These are phyloP conservation scores for Collichthys lucidus DNA, from an alignment of 2,113 vertebrate genomes.

Conservation along the genomic window DNA sequence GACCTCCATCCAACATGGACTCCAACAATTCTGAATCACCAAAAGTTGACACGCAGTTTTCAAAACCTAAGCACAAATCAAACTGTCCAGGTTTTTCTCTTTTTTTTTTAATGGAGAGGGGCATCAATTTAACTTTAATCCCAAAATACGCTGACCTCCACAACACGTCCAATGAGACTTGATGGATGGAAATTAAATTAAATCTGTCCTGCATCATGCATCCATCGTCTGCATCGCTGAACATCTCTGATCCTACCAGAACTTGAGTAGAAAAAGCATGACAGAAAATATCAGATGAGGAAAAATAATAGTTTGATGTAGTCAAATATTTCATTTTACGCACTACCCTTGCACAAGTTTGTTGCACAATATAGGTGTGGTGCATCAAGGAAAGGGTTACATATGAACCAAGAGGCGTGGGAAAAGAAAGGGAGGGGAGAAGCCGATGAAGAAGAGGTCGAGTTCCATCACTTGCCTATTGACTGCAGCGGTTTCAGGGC, in stretches of 20 bases:
- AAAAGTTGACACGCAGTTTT: background rate
- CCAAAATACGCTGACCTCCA: background rate
- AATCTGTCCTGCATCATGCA: too few species aligned
- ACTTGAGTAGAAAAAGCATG: background rate
- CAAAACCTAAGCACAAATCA: background rate
- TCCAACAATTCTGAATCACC: background rate
- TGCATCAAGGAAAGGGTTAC: background rate
- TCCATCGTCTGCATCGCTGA: background rate
- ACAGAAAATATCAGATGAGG: background rate
- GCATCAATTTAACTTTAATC: background rate
- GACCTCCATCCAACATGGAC: background rate
- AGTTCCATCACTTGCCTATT: conserved; percentile 38
- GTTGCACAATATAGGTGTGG: background rate
- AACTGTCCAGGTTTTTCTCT: too few species aligned
- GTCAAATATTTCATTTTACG: background rate
- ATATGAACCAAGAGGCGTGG: background rate
- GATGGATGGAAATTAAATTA: background rate
- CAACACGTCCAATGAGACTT: background rate
- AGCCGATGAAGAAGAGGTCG: background rate
- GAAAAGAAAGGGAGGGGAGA: background rate
- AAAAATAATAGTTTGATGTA: background rate
- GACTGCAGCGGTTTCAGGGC: conserved; percentile 21
- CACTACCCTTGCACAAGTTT: background rate
- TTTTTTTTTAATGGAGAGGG: too few species aligned
- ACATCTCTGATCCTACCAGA: background rate